These are phyloP conservation scores for Bubo scandiacus DNA, from an alignment of 2,113 vertebrate genomes.

Conservation along the genomic window DNA sequence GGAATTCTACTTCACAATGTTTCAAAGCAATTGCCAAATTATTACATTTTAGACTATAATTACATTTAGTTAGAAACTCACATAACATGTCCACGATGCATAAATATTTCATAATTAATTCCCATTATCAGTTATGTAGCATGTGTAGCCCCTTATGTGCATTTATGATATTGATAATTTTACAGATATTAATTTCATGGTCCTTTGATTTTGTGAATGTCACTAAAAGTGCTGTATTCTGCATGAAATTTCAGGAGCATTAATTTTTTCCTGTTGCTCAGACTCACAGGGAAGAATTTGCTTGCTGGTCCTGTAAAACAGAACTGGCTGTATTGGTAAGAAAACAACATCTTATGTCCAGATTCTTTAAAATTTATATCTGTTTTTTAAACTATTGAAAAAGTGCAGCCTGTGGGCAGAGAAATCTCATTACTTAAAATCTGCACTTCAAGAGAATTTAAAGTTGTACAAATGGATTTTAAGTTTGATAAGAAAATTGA, in stretches of 20 bases:
- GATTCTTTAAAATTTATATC: neutral
- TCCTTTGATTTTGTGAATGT: neutral
- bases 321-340: neutral
- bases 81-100: neutral
- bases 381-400: neutral
- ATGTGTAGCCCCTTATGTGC: neutral
- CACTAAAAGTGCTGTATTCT: neutral
- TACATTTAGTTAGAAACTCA: neutral
- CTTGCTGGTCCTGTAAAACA: neutral
- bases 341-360: constrained; percentile 32
- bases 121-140: neutral
- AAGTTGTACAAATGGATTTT: constrained; percentile 72
- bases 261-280: constrained; percentile 45
- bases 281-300: neutral
- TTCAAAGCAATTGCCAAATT: neutral
- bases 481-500: constrained; percentile 76
- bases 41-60: neutral
- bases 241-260: neutral
- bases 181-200: neutral
- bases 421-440: constrained; percentile 30
- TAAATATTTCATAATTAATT: neutral
- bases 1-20: neutral
- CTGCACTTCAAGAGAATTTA: constrained; percentile 60
- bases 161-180: neutral
- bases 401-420: constrained; percentile 4